These are phyloP conservation scores for Trachelus tabidus DNA, from an alignment of 2,888 invertebrate genomes.

Conservation along the genomic window DNA sequence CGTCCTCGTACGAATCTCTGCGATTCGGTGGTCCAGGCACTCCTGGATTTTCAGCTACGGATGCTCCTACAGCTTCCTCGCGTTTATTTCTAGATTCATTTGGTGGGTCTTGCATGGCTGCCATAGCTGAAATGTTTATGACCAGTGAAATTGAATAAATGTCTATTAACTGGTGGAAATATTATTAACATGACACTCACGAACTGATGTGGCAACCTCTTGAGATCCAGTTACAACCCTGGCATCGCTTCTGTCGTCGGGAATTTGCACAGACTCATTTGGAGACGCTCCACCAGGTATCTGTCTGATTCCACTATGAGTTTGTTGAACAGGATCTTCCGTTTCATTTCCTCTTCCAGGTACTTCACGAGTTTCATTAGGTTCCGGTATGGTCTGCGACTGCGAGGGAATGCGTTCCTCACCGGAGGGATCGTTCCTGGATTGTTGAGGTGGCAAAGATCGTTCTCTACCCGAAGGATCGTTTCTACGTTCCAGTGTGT, in stretches of 20 bases:
- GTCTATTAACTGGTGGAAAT: background rate
- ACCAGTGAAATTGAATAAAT: slow-evolving; percentile 8
- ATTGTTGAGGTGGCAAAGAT: slow-evolving; percentile 54
- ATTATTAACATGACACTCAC: slow-evolving; percentile 36
- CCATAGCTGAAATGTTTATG: slow-evolving; percentile 32
- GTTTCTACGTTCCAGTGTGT: slow-evolving; percentile 55
- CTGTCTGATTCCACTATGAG: slow-evolving; percentile 49
- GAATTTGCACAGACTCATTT: slow-evolving; percentile 44
- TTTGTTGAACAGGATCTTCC: slow-evolving; percentile 44
- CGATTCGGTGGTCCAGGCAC: slow-evolving; percentile 47
- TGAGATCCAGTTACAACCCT: slow-evolving; percentile 61
- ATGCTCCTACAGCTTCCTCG: slow-evolving; percentile 62
- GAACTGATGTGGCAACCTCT: slow-evolving; percentile 43
- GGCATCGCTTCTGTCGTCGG: slow-evolving; percentile 49
- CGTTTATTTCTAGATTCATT: slow-evolving; percentile 55
- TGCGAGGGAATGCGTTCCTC: slow-evolving; percentile 48
- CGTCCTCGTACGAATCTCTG: slow-evolving; percentile 60
- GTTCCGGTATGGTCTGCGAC: slow-evolving; percentile 42
- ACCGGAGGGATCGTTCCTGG: slow-evolving; percentile 61
- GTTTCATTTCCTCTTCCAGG: slow-evolving; percentile 55
- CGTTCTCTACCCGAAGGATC: slow-evolving; percentile 62
- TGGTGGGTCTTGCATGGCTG: slow-evolving; percentile 45
- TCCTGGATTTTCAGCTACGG: slow-evolving; percentile 48
- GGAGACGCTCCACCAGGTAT: slow-evolving; percentile 60
- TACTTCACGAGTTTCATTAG: slow-evolving; percentile 52